A percentile compares a stretch with the other conserved stretches of the same genome.
These are phyloP conservation scores for Callionymus lyra DNA, from an alignment of 2,113 vertebrate genomes.

Conservation along the genomic window DNA sequence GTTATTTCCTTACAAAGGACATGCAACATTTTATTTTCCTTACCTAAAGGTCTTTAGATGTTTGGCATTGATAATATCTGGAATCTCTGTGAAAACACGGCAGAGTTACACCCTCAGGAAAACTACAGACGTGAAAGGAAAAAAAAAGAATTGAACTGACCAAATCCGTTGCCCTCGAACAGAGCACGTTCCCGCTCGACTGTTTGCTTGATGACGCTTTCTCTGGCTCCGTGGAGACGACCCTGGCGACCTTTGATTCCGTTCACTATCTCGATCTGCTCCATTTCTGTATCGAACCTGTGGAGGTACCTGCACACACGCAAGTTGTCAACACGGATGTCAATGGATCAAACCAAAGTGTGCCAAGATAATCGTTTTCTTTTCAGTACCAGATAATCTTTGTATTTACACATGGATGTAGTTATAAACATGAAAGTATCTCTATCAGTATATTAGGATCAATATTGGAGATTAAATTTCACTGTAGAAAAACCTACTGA, in stretches of 20 bases:
- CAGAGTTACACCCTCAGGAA: background rate
- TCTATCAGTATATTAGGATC: no score
- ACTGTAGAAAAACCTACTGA: no score
- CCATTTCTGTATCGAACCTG: slow-evolving; percentile 80
- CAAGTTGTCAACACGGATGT: background rate
- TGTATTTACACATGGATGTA: no score
- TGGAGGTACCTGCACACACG: slow-evolving; percentile 74
- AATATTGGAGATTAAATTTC: no score
- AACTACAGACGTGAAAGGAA: background rate
- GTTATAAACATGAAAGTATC: no score
- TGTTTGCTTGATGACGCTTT: slow-evolving; percentile 80
- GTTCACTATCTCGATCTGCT: slow-evolving; percentile 88
- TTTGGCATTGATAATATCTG: slow-evolving; percentile 82
- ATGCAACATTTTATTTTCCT: slow-evolving; percentile 1
- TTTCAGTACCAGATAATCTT: no score
- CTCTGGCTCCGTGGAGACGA: slow-evolving; percentile 78
- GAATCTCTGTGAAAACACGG: slow-evolving; percentile 72
- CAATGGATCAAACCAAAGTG: no score
- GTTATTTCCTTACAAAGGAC: no score
- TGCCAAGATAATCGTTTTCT: no score
- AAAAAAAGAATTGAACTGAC: slow-evolving; percentile 48
- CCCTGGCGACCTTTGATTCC: slow-evolving; percentile 89
- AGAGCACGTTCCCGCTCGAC: slow-evolving; percentile 75
- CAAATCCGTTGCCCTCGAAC: slow-evolving; percentile 77
- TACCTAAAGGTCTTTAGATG: slow-evolving; percentile 86